These are phyloP conservation scores for Tragelaphus oryx DNA, from an alignment of 2,797 vertebrate species.

Conservation along the genomic window DNA sequence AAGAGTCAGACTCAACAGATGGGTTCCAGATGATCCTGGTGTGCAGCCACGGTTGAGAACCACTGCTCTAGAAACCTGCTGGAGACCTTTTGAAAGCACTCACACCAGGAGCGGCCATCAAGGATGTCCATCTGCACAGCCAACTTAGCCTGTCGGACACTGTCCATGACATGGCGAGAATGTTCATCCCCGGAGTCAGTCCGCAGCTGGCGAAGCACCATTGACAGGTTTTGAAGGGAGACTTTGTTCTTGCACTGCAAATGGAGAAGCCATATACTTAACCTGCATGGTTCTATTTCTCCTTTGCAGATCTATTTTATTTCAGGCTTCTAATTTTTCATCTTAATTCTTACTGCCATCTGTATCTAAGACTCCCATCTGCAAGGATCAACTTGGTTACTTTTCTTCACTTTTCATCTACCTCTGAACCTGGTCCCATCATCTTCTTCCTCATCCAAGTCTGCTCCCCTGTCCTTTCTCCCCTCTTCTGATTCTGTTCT, in stretches of 20 bases:
- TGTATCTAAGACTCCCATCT: not conserved
- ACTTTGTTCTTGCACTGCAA: slow-evolving; percentile 91
- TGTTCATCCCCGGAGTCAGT: slow-evolving; percentile 78
- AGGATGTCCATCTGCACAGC: slow-evolving; percentile 90
- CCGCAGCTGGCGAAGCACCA: slow-evolving; percentile 90
- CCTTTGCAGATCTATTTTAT: not conserved
- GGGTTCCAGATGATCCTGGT: not conserved
- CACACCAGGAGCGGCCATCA: slow-evolving; percentile 94
- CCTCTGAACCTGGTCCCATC: not conserved
- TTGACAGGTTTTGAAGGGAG: slow-evolving; percentile 91
- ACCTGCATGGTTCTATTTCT: not conserved
- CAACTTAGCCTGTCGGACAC: slow-evolving; percentile 89
- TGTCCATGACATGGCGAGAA: slow-evolving; percentile 87
- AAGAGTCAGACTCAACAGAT: not conserved
- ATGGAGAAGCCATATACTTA: not conserved
- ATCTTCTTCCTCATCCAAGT: not conserved
- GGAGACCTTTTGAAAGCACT: slow-evolving; percentile 74
- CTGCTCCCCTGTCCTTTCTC: not conserved
- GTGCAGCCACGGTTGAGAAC: not conserved
- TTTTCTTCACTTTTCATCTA: not conserved
- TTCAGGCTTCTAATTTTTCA: slow-evolving; percentile 2
- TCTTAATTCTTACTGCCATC: not conserved
- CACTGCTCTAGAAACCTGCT: not conserved
- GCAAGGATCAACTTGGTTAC: not conserved
- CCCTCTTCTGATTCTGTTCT: not conserved